phyloP scores from a whole-genome alignment of 2,113 vertebrate species.

The Scalopus aquaticus region DNA sequence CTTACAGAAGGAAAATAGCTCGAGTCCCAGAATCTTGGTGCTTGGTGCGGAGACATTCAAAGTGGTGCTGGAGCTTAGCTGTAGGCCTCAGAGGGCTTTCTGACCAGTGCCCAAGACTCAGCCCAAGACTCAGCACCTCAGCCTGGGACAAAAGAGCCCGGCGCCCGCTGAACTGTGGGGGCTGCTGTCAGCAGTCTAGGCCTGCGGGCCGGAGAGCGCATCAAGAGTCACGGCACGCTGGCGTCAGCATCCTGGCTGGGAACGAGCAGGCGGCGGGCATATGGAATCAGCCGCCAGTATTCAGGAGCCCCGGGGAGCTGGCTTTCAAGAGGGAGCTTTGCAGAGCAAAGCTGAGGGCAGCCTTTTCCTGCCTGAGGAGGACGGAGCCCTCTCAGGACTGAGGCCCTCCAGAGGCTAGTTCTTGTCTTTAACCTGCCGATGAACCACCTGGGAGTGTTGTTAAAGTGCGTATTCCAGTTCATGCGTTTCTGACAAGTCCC shows the following conservation, averaged over 20 bases:
- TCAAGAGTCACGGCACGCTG: not conserved
- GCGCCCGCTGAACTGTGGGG: not conserved
- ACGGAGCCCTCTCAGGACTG: not conserved
- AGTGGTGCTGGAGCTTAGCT: no score
- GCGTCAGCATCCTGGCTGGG: not conserved
- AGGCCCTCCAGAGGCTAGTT: not conserved
- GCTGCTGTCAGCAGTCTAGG: not conserved
- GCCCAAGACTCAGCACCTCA: not conserved
- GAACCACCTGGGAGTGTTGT: not conserved
- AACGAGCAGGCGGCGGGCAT: no score
- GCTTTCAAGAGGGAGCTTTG: not conserved
- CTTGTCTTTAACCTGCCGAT: not conserved
- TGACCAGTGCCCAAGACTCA: not conserved
- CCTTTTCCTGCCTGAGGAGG: not conserved
- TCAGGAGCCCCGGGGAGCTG: not conserved
- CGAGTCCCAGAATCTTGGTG: not conserved
- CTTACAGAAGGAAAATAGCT: constrained; percentile 10
- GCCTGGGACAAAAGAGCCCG: not conserved
- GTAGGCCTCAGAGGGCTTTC: not conserved
- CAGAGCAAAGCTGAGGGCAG: not conserved
- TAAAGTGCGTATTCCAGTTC: not conserved
- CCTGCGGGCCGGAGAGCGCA: not conserved
- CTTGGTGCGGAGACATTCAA: not conserved
- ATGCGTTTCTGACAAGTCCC: not conserved
- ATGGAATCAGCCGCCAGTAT: no score